These are phyloP conservation scores for Nephrotoma guestfalica DNA, from an alignment of 2,888 invertebrate genomes.

Conservation along the genomic window DNA sequence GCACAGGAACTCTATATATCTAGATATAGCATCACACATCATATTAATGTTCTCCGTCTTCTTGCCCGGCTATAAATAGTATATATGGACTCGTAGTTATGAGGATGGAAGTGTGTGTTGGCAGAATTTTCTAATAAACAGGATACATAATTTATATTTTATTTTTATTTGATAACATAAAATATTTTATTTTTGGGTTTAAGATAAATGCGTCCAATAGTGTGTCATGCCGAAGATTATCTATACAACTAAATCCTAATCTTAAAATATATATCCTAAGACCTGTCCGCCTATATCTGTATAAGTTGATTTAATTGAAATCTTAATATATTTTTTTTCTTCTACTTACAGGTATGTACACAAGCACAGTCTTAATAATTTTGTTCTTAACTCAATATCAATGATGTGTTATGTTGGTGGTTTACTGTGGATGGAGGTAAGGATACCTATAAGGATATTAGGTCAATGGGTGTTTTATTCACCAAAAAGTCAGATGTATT, in stretches of 20 bases:
- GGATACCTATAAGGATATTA: neutral
- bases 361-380: neutral
- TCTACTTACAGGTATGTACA: neutral
- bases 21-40: neutral
- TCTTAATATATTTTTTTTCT: neutral
- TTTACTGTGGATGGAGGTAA: neutral
- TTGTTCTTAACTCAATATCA: neutral
- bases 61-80: neutral
- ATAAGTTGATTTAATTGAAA: neutral
- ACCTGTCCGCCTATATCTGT: neutral
- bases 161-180: neutral
- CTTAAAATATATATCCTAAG: neutral
- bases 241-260: neutral
- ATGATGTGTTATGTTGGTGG: neutral
- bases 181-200: neutral
- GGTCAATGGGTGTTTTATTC: neutral
- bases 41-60: neutral
- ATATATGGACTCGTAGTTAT: neutral
- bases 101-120: neutral
- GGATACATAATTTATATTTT: neutral
- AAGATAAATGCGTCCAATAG: neutral
- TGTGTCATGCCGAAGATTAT: neutral
- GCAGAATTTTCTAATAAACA: neutral
- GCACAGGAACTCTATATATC: neutral
- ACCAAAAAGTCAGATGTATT: neutral